Evolutionary conservation across 2,113 vertebrate genomes (phyloP).

Genomic region (Leptodactylus fuscus): DNA sequence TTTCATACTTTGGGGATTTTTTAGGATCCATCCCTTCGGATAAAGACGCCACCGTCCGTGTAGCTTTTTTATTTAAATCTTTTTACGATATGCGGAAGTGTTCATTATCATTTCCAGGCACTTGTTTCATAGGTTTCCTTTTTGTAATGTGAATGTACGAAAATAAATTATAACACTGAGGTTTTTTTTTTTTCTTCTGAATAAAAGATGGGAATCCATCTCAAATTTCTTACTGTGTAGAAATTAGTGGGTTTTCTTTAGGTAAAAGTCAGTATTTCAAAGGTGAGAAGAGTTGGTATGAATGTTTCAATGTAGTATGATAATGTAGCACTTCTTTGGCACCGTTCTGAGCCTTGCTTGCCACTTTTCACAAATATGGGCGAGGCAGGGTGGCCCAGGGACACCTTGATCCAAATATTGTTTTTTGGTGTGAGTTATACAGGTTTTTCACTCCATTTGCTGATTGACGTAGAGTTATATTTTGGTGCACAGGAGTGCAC

Average conservation of each 20-base stretch:
- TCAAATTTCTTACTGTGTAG: background rate
- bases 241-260: background rate
- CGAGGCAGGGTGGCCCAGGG: no score
- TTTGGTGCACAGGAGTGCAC: no score
- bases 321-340: no score
- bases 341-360: no score
- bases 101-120: background rate
- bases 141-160: conserved; percentile 10
- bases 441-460: no score
- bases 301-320: no score
- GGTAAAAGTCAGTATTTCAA: no score
- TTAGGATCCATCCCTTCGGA: background rate
- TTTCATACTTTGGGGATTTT: background rate
- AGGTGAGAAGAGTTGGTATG: no score
- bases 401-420: no score
- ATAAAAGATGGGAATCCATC: background rate
- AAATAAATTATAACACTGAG: background rate
- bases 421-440: no score
- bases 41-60: background rate
- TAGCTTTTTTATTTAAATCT: conserved; percentile 14
- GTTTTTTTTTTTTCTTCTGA: background rate
- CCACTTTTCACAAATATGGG: no score
- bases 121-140: background rate
- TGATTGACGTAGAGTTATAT: no score
- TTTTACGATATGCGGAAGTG: background rate